Base-by-base conservation (phyloP, 1,140 invertebrate species). In the Teleopsis dalmanni region DNA sequence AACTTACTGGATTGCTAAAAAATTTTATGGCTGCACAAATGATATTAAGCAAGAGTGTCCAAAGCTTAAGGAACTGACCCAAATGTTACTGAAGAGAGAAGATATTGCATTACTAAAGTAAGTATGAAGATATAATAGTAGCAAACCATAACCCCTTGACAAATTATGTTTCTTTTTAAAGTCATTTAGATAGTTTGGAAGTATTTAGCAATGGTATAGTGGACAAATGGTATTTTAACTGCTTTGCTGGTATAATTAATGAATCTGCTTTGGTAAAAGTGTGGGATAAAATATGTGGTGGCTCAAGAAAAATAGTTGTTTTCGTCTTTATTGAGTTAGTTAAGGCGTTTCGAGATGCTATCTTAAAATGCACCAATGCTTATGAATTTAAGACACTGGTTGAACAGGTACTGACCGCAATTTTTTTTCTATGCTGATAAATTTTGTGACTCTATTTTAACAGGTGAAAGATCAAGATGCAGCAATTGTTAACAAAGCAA, bases 261-360 rank as follows among this genome's bases (percentile, higher is more conserved):
- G 81, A 88, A 58, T 80, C 80, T 33, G 82, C 85, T 16, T 74
- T 92, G 50, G 82, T 60, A 52, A 90, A 88, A 68, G 83, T 93
- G 50, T 91, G 87, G 85, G 89, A 94, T 61, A 91, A 91, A 75
- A 74, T 93, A 13, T 82, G 85, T 60, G 87, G 86, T 37, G 88
- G 89, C 19, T 87, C 87, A 5, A 82, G 80, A 29, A 86, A 84
- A 72, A 85, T 92, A 55, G 74, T 93, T 50, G 78, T 85, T 3
- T 91, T 82, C 73, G 81, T 89, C 4, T 82, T 82, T 41, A 75
- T 89, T 14, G 81, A 84, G 50, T 72, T 88, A 25, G 73, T 90
- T 14, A 81, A 82, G 13, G 84, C 82, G 34, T 70, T 88, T 34
- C 45, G 52, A 25, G 9, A 60, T 26, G 33, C 50, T 7, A 53